Percentiles rank a stretch among this genome's conserved stretches.
Conservation (phyloP, 2,888 invertebrate species). For the Agriotes lineatus region DNA sequence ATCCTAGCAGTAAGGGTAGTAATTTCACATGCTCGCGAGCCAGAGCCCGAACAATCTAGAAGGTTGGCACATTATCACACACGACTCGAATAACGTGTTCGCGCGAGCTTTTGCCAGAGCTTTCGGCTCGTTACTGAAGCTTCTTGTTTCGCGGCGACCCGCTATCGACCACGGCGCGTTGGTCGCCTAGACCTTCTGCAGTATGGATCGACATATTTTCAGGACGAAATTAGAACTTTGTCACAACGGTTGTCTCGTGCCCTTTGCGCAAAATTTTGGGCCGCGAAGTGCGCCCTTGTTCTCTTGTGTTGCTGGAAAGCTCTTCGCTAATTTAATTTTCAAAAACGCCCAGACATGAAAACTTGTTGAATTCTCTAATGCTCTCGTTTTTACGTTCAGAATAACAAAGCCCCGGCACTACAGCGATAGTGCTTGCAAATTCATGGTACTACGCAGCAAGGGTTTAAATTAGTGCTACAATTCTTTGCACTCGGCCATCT, state of each 20-base stretch:
- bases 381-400: too few relatives aligned
- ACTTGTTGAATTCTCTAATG: background rate
- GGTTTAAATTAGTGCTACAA: too few relatives aligned
- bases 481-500: too few relatives aligned
- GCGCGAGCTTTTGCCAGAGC: conserved; percentile 53
- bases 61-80: conserved; percentile 56
- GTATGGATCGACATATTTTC: conserved; percentile 54
- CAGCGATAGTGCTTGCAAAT: too few relatives aligned
- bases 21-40: conserved; percentile 47
- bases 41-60: conserved; percentile 37
- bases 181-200: conserved; percentile 55
- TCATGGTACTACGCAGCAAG: too few relatives aligned
- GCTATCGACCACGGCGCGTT: conserved; percentile 58
- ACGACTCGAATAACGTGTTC: conserved; percentile 49
- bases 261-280: too few relatives aligned
- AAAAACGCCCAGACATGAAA: background rate
- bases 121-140: conserved; percentile 57
- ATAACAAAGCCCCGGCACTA: too few relatives aligned
- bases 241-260: conserved; percentile 28
- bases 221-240: conserved; percentile 42
- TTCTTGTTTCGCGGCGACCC: conserved; percentile 52
- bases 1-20: conserved; percentile 29
- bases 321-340: background rate
- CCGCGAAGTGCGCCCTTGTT: too few relatives aligned
- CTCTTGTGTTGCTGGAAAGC: too few relatives aligned